Base-by-base conservation (phyloP, 2,888 invertebrate species). In the Drosophila parthenogenetica region DNA sequence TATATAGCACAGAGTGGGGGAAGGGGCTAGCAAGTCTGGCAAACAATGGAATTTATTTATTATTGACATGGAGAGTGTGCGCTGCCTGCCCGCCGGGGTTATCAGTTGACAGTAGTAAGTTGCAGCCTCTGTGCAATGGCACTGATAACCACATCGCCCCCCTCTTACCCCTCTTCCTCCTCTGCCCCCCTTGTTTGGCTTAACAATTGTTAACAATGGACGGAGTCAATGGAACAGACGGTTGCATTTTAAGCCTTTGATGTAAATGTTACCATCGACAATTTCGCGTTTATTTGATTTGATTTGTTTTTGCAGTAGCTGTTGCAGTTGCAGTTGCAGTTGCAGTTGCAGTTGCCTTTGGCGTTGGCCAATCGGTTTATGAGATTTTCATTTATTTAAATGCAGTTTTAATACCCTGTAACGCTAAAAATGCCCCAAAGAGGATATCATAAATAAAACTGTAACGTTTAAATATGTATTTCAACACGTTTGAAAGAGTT, bases 41-140 rank as follows among this genome's bases (percentile, higher is more conserved):
- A 84, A 83, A 85, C 83, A 83, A 83, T 82, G 83, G 81, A 66
- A 77, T 77, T 72, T 83, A 85, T 83, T 83, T 83, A 83, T 83
- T 83, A 83, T 83, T 85, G 85, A 83, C 83, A 81, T 81, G 70
- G 69, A 49, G 72, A 43, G 48, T 48, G 69, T 67, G 35, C 63
- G 62, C 53, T 53, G 66, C 19, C 46, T 62, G 62, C 83, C 79
- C 75, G 35, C 29, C 64, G 85, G 85, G 79, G 79, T 83, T 83
- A 83, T 83, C 83, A 83, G 81, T 77, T 74, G 77, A 73, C 77
- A 81, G 77, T 66, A 65, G 83, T 68, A 76, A 78, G 71, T 76
- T 79, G 62, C 35, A 67, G 68, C 53, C 54, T 60, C 67, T 71
- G 51, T 69, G 66, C 73, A 70, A 16, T 42, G 42, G 65, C 81